These are phyloP conservation scores for Synanthedon myopaeformis DNA, from an alignment of 2,888 invertebrate genomes.

Conservation along the genomic window DNA sequence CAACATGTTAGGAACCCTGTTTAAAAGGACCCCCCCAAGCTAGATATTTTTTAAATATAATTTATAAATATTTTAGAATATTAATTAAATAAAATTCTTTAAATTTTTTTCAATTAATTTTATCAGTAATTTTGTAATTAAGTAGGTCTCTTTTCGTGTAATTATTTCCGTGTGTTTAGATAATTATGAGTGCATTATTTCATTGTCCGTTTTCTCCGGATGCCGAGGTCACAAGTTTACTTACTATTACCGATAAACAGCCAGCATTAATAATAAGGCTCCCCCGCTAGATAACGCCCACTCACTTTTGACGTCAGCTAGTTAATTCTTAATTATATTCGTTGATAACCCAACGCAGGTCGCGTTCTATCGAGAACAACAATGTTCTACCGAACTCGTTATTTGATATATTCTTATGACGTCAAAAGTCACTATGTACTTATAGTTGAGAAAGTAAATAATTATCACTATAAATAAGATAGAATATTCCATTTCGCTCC, in stretches of 20 bases:
- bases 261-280: conserved; percentile 6
- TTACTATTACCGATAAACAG: conserved; percentile 2
- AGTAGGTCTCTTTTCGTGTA: neutral
- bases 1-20: no score
- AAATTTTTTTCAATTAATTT: no score
- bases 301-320: conserved; percentile 24
- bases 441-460: no score
- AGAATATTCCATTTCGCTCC: no score
- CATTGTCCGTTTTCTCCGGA: neutral
- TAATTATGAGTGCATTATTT: neutral
- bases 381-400: conserved; percentile 1
- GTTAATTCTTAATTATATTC: conserved; percentile 29
- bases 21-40: no score
- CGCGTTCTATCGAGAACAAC: neutral
- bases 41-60: no score
- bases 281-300: conserved; percentile 13
- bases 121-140: no score
- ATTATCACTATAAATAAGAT: no score
- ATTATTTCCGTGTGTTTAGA: neutral
- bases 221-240: conserved; percentile 2
- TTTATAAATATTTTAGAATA: no score
- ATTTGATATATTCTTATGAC: conserved; percentile 13
- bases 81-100: no score
- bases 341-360: conserved; percentile 25
- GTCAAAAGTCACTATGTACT: conserved; percentile 5